Conservation (phyloP, 2,797 vertebrate genomes). For the Pyrocephalus nanus region DNA sequence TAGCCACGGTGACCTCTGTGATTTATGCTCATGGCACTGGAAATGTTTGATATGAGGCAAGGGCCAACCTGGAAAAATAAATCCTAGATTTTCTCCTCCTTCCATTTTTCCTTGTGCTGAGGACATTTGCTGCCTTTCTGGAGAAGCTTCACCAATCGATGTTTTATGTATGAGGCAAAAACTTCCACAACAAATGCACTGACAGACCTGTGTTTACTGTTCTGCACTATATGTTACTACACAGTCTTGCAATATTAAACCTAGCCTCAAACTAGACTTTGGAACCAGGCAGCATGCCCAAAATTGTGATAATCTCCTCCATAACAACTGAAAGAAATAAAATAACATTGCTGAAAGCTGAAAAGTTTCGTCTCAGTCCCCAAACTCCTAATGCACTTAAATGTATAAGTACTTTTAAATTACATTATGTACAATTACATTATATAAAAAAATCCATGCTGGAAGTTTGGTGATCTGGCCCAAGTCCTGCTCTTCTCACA, state of each 20-base stretch:
- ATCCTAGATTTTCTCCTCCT: neutral
- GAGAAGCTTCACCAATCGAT: neutral
- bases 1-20: slow-evolving; percentile 11
- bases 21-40: neutral
- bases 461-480: neutral
- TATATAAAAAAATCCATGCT: neutral
- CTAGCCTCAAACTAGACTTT: slow-evolving; percentile 49
- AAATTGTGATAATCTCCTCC: slow-evolving; percentile 50
- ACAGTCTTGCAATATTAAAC: slow-evolving; percentile 23
- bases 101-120: neutral
- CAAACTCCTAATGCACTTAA: neutral
- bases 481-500: neutral
- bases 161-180: neutral
- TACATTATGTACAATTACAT: neutral
- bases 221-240: slow-evolving; percentile 23
- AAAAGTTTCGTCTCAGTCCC: neutral
- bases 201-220: neutral
- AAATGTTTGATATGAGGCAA: slow-evolving; percentile 43
- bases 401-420: neutral
- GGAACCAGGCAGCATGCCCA: slow-evolving; percentile 45
- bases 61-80: slow-evolving; percentile 27
- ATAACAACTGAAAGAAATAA: slow-evolving; percentile 27
- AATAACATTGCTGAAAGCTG: slow-evolving; percentile 18
- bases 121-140: neutral
- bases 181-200: neutral